A percentile compares a stretch with the other conserved stretches of the same genome.
phyloP scores from a whole-genome alignment of 1,140 invertebrate genomes.

The Drosophila mayri region DNA sequence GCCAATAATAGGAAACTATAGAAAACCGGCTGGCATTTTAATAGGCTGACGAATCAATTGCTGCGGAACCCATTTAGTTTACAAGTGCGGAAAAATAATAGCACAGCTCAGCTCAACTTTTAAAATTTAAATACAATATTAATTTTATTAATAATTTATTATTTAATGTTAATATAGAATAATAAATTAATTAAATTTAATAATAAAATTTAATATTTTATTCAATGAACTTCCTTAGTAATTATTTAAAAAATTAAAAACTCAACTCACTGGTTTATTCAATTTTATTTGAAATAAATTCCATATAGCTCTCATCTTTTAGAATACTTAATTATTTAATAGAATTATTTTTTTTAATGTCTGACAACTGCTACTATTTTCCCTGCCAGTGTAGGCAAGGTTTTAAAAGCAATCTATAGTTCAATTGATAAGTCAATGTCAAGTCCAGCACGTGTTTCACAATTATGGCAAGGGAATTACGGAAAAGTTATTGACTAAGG shows the following conservation, averaged over 20 bases:
- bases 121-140: not conserved
- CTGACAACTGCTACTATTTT: too few species aligned
- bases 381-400: not conserved
- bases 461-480: not conserved
- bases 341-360: not conserved
- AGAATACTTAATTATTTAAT: not conserved
- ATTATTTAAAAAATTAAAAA: too few species aligned
- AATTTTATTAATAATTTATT: not conserved
- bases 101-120: not conserved
- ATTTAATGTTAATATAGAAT: too few species aligned
- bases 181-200: not conserved
- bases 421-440: constrained; percentile 75
- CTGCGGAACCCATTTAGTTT: not conserved
- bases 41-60: constrained; percentile 5
- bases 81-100: not conserved
- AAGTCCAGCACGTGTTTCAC: constrained; percentile 39
- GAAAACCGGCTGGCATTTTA: not conserved
- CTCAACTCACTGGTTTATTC: not conserved
- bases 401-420: constrained; percentile 21
- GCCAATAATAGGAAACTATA: not conserved
- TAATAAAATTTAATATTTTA: too few species aligned
- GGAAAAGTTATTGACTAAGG: constrained; percentile 7
- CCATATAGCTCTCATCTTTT: not conserved
- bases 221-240: too few species aligned
- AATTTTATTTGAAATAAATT: not conserved